Base-by-base conservation (phyloP, 1,140 invertebrate species). In the Choristoneura fumiferana region DNA sequence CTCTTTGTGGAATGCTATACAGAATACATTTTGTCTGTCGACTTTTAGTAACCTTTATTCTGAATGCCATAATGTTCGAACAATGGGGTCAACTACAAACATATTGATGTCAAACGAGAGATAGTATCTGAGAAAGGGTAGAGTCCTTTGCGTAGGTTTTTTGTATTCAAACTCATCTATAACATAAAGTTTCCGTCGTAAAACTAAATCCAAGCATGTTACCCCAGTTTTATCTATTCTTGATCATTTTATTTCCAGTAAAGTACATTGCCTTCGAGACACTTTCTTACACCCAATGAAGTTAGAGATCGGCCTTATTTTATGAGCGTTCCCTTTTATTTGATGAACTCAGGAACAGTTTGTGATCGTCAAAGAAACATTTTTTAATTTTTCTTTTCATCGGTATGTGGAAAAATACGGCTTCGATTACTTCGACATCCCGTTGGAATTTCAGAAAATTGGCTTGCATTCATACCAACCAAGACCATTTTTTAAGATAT, bases 41-140 rank as follows among this genome's bases (percentile, higher is more conserved):
- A 54, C 12, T 54, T 54, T 54, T 36, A 54, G 13, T 34, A 29
- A 54, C 14, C 52, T 35, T 54, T 54, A 22, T 5, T 35, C n/a
- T 17, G 18, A 49, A 49, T 13, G 43, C 43, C 18, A 22, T 45
- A 45, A 18, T 22, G 43, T 49, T 49, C 43, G 43, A 49, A 49
- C 43, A 49, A 49, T 49, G 22, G 43, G 43, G 43, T 49, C 43
- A 49, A 22, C 43, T 33, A 17, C 22, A 33, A 49, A 49, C 10
- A 45, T 18, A 49, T 49, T 10, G 17, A 6, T n/a, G 43, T 33
- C 43, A 49, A 3, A n/a, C 43, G 18, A 33, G 12, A 49, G 43
- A 49, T 49, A 49, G 22, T 4, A 49, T 49, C 43, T 6, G 12
- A 10, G 18, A 18, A 45, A 45, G 12, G 15, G 43, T 22, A 12